phyloP scores from a whole-genome alignment of 2,113 vertebrate species.

The Gymnobelideus leadbeateri region DNA sequence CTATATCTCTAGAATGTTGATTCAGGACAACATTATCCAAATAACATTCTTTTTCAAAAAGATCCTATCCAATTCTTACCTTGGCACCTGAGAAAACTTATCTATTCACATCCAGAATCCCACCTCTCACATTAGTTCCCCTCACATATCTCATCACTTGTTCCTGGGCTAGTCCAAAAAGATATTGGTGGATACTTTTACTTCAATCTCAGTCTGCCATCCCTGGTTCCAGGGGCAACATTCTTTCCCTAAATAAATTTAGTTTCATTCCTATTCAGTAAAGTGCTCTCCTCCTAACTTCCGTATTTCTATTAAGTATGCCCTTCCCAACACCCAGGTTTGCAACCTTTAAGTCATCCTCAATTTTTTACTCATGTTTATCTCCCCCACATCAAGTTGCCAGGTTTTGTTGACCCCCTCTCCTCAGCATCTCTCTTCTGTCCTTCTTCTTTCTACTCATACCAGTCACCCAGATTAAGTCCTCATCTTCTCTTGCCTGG shows the following conservation, averaged over 20 bases:
- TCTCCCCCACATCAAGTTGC: neutral
- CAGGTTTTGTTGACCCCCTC: neutral
- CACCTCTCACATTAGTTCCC: neutral
- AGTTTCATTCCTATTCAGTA: neutral
- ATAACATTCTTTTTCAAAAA: too few species aligned
- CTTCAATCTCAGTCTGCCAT: neutral
- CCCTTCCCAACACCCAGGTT: neutral
- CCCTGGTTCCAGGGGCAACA: neutral
- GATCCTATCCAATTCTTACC: too few species aligned
- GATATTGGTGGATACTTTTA: neutral
- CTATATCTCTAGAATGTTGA: neutral
- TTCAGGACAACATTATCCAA: too few species aligned
- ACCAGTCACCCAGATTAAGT: too few species aligned
- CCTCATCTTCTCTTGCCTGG: too few species aligned
- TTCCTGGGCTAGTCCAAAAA: neutral
- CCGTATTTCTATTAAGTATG: neutral
- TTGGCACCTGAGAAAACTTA: neutral
- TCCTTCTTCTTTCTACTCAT: neutral
- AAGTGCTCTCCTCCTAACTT: neutral
- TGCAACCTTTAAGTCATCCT: neutral
- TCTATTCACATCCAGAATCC: neutral
- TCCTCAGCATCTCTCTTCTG: neutral
- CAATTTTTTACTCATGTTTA: neutral
- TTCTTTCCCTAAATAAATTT: constrained; percentile 12
- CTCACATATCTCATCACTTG: neutral